Base-by-base conservation (phyloP, 2,797 vertebrate genomes). In the Choloepus didactylus region DNA sequence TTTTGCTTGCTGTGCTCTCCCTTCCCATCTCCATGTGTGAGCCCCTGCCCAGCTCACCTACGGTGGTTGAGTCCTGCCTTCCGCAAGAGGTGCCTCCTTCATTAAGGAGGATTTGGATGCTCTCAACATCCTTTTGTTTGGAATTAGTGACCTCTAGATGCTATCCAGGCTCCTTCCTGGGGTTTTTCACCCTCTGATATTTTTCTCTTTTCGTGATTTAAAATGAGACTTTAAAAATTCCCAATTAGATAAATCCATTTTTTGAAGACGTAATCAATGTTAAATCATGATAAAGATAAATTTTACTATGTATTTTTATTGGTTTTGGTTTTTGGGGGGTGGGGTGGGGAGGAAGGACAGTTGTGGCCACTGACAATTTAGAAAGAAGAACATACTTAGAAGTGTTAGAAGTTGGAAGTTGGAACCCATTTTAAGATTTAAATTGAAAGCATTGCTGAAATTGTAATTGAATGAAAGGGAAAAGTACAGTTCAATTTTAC, bases 161-260 rank as follows among this genome's bases (percentile, higher is more conserved):
- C 51, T 85, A 56, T 27, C 29, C 23, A 25, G 41, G 16, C 46
- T 91, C 67, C 35, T 95, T 41, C 44, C 18, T 27, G 59, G n/a
- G 35, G 14, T 82, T 72, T 91, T 62, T 59, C 35, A 76, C 25
- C 66, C 12, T 90, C 59, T 56, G 29, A 5, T 54, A 41, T 35
- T 76, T 95, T 94, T 44, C 44, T n/a, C 81, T 91, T 88, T 81
- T 29, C 49, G 94, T 64, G 14, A 72, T 31, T 93, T 94, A 66
- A 93, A 49, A 88, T 73, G 59, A 72, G 35, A 91, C 59, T 83
- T 87, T 5, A 38, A 75, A 92, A 31, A 64, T 56, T 80, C n/a
- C 31, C 56, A 46, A 6, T 69, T 56, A 64, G 7, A 88, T 80
- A 88, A 94, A 92, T 81, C 44, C 25, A 49, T 38, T 82, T 73